Conservation (phyloP, 2,888 invertebrate genomes). For the Seira musarum region DNA sequence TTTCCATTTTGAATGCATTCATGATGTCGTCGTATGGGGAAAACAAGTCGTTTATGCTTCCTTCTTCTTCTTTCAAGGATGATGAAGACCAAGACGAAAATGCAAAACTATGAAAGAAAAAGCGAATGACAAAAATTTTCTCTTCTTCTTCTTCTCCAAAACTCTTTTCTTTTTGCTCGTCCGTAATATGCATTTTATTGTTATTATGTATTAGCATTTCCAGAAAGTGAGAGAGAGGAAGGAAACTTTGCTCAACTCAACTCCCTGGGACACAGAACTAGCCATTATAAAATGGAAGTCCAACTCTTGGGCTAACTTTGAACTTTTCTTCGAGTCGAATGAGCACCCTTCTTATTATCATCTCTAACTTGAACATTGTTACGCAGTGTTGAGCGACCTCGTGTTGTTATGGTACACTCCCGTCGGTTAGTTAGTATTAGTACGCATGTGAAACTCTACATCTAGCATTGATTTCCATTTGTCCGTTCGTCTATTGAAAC, state of each 20-base stretch:
- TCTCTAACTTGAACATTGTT: constrained; percentile 1
- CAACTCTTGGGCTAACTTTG: neutral
- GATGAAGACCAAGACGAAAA: neutral
- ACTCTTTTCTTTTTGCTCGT: neutral
- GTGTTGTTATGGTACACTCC: neutral
- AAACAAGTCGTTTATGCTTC: constrained; percentile 7
- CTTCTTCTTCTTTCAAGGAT: neutral
- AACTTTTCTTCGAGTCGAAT: neutral
- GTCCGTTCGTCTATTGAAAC: too few relatives aligned
- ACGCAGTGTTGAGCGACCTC: neutral
- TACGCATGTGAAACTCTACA: too few relatives aligned
- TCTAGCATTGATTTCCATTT: too few relatives aligned
- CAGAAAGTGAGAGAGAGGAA: neutral
- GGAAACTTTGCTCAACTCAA: neutral
- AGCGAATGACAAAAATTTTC: neutral
- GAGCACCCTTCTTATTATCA: neutral
- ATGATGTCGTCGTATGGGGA: constrained; percentile 7
- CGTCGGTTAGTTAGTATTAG: too few relatives aligned
- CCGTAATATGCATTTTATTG: constrained; percentile 10
- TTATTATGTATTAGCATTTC: constrained; percentile 7
- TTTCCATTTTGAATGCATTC: constrained; percentile 1
- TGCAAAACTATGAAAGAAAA: neutral
- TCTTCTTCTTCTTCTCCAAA: neutral
- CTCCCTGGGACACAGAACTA: neutral
- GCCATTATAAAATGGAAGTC: neutral